Conservation (phyloP, 2,113 vertebrate genomes). For the Myanophis thanlyinensis region DNA sequence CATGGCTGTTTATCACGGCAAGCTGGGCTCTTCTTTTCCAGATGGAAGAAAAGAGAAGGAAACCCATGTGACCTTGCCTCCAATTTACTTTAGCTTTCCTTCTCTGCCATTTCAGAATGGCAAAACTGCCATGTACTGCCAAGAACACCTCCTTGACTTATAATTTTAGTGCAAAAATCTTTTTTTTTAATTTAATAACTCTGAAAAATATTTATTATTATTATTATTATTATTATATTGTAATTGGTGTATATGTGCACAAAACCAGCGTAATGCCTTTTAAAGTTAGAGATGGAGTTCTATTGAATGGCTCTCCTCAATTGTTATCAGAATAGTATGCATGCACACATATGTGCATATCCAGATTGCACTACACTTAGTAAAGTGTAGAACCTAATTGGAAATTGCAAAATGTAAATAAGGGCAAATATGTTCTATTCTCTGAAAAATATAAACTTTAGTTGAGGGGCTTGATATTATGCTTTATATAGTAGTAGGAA, state of each 20-base stretch:
- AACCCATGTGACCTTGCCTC: slow-evolving; percentile 49
- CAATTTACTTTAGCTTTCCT: slow-evolving; percentile 16
- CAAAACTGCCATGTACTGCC: background rate
- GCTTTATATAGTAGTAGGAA: background rate
- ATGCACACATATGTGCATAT: background rate
- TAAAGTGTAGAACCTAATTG: background rate
- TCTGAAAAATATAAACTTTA: background rate
- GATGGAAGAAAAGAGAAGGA: slow-evolving; percentile 55
- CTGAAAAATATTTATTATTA: background rate
- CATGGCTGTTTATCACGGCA: slow-evolving; percentile 73
- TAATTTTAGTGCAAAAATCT: background rate
- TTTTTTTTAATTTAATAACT: background rate
- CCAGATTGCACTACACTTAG: background rate
- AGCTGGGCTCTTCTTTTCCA: slow-evolving; percentile 61
- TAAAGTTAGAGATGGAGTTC: background rate
- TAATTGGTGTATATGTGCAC: background rate
- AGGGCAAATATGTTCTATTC: background rate
- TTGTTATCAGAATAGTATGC: background rate
- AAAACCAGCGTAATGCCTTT: background rate
- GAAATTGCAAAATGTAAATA: background rate
- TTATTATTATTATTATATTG: no score
- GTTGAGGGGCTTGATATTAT: background rate
- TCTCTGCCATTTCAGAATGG: background rate
- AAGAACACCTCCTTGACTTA: background rate
- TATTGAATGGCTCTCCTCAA: background rate